A percentile compares a stretch with the other conserved stretches of the same genome.
Evolutionary conservation across 2,888 invertebrate genomes (phyloP).

Genomic region (Phaonia tiefii): DNA sequence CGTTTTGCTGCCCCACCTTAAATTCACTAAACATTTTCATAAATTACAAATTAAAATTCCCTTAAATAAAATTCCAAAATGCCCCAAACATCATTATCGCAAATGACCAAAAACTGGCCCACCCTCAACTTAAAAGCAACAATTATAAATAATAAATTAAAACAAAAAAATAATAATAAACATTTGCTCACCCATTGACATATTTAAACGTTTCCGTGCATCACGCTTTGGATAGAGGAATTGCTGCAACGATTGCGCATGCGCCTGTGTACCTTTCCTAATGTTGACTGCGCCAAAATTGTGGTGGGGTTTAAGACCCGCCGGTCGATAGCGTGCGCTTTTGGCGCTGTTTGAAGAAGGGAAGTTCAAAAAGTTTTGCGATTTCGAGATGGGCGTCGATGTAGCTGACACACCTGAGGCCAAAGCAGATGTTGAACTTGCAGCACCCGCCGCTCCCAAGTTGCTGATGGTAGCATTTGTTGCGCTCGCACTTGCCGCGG

Average conservation of each 20-base stretch:
- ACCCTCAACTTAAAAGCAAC: conserved; percentile 42
- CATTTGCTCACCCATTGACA: conserved; percentile 83
- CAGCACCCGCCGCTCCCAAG: conserved; percentile 56
- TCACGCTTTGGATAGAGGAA: conserved; percentile 83
- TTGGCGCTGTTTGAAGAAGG: conserved; percentile 84
- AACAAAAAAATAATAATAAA: conserved; percentile 52
- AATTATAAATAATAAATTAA: conserved; percentile 39
- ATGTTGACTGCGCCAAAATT: conserved; percentile 54
- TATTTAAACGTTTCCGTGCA: conserved; percentile 81
- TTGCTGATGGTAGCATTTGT: conserved; percentile 38
- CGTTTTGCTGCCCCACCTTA: conserved; percentile 11
- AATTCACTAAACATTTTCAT: no score
- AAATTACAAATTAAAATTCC: no score
- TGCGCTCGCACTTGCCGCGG: conserved; percentile 48
- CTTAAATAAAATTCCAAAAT: conserved; percentile 4
- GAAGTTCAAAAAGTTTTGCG: conserved; percentile 82
- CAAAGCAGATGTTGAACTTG: conserved; percentile 60
- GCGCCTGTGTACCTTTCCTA: conserved; percentile 51
- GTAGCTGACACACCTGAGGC: conserved; percentile 66
- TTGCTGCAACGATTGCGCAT: conserved; percentile 84
- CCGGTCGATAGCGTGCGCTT: conserved; percentile 92
- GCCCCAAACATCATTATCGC: conserved; percentile 15
- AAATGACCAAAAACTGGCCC: conserved; percentile 21
- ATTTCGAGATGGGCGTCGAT: conserved; percentile 83
- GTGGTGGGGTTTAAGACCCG: conserved; percentile 80